These are phyloP conservation scores for Botrylloides violaceus DNA, from an alignment of 23 tunicate genomes.

Conservation along the genomic window DNA sequence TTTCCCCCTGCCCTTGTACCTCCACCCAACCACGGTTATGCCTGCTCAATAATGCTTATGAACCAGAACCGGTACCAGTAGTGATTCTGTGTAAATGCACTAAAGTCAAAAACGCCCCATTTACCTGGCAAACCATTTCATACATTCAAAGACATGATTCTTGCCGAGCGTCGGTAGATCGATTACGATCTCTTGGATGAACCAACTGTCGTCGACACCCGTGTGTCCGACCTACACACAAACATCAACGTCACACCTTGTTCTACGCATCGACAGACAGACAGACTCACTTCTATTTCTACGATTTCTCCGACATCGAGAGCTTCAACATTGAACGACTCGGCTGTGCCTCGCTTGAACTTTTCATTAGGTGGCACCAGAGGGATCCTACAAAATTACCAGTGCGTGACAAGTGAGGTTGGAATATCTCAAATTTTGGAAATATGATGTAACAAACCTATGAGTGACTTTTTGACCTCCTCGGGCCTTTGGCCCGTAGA, in stretches of 20 bases:
- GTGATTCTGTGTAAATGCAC: too few relatives aligned
- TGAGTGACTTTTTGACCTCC: slow-evolving; percentile 40
- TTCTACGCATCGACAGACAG: background rate
- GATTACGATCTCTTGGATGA: slow-evolving; percentile 59
- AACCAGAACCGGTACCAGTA: too few relatives aligned
- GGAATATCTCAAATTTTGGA: background rate
- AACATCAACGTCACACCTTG: background rate
- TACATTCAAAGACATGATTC: slow-evolving; percentile 50
- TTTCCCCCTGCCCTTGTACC: too few relatives aligned
- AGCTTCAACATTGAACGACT: slow-evolving; percentile 76
- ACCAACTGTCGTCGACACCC: slow-evolving; percentile 82
- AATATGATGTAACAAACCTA: background rate
- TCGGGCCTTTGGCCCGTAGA: slow-evolving; percentile 48
- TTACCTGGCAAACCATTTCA: slow-evolving; percentile 92
- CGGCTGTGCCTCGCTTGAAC: slow-evolving; percentile 83
- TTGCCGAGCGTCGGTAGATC: slow-evolving; percentile 85
- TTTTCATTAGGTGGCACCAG: slow-evolving; percentile 64
- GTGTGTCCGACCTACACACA: slow-evolving; percentile 70
- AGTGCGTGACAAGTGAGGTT: background rate
- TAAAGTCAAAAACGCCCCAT: too few relatives aligned
- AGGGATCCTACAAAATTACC: slow-evolving; percentile 37
- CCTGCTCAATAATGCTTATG: too few relatives aligned
- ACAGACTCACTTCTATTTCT: slow-evolving; percentile 57
- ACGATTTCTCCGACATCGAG: slow-evolving; percentile 81
- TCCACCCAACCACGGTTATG: too few relatives aligned